Percentiles rank a stretch among this genome's conserved stretches.
These are phyloP conservation scores for Diarsia brunnea DNA, from an alignment of 2,888 invertebrate species.

Conservation along the genomic window DNA sequence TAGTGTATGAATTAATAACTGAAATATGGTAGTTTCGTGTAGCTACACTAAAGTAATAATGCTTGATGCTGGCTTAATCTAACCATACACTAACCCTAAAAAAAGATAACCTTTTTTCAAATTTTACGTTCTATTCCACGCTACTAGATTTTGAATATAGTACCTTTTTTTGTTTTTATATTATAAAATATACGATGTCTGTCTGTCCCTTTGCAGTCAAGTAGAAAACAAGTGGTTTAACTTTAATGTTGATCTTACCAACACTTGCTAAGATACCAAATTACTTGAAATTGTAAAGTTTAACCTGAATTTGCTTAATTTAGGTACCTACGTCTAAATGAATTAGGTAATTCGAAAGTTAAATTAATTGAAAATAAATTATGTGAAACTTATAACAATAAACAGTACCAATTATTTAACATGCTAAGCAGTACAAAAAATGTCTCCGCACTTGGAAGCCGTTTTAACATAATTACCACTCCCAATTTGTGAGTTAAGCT, in stretches of 20 bases:
- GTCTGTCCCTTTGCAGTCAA: slow-evolving; percentile 33
- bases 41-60: not conserved
- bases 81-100: slow-evolving; percentile 29
- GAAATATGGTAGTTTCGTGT: not conserved
- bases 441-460: not conserved
- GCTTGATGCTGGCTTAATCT: not conserved
- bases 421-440: not conserved
- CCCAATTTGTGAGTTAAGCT: slow-evolving; percentile 27
- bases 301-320: too few species aligned
- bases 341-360: not conserved
- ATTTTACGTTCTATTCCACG: slow-evolving; percentile 57
- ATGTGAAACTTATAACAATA: not conserved
- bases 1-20: not conserved
- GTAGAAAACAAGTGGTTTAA: slow-evolving; percentile 37
- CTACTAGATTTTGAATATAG: slow-evolving; percentile 48
- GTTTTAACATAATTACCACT: slow-evolving; percentile 24
- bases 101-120: slow-evolving; percentile 28
- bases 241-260: slow-evolving; percentile 1
- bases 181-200: slow-evolving; percentile 24
- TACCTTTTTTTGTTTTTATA: slow-evolving; percentile 46
- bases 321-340: too few species aligned
- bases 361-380: not conserved
- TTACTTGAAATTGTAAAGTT: not conserved
- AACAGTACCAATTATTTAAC: slow-evolving; percentile 12
- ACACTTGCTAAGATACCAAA: not conserved